phyloP scores from a whole-genome alignment of 2,797 vertebrate genomes.

The Ispidina lecontei region DNA sequence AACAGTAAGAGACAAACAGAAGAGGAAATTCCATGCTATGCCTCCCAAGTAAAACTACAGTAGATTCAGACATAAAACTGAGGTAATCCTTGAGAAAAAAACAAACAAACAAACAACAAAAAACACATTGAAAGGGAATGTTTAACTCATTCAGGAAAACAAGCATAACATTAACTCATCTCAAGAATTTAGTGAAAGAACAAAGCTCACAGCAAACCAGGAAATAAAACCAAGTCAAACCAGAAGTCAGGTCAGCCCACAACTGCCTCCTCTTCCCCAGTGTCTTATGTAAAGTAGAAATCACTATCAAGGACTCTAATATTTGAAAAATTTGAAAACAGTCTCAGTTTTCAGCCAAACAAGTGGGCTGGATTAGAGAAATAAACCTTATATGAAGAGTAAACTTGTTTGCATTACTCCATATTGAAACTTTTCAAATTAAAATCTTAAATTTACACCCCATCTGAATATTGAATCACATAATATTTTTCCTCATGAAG shows the following conservation, averaged over 20 bases:
- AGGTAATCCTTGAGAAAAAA: constrained; percentile 51
- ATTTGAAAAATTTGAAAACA: background rate
- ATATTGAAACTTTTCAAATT: background rate
- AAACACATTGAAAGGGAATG: constrained; percentile 40
- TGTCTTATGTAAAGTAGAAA: background rate
- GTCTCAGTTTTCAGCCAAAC: background rate
- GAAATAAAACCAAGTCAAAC: constrained; percentile 20
- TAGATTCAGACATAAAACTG: constrained; percentile 45
- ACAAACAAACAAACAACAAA: background rate
- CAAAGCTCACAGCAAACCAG: constrained; percentile 20
- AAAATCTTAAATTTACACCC: background rate
- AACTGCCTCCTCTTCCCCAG: background rate
- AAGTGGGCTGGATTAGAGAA: background rate
- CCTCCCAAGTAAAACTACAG: constrained; percentile 46
- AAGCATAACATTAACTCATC: background rate
- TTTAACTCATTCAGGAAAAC: constrained; percentile 28
- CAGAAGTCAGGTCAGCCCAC: constrained; percentile 4
- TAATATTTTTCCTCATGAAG: background rate
- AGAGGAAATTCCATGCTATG: constrained; percentile 24
- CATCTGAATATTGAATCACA: background rate
- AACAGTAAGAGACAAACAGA: constrained; percentile 3
- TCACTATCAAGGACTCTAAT: background rate
- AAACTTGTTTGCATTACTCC: background rate
- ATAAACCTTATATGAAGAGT: background rate
- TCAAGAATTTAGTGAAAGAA: background rate